Evolutionary conservation across 2,797 vertebrate species (phyloP).

Genomic region (Anguilla obscura): DNA sequence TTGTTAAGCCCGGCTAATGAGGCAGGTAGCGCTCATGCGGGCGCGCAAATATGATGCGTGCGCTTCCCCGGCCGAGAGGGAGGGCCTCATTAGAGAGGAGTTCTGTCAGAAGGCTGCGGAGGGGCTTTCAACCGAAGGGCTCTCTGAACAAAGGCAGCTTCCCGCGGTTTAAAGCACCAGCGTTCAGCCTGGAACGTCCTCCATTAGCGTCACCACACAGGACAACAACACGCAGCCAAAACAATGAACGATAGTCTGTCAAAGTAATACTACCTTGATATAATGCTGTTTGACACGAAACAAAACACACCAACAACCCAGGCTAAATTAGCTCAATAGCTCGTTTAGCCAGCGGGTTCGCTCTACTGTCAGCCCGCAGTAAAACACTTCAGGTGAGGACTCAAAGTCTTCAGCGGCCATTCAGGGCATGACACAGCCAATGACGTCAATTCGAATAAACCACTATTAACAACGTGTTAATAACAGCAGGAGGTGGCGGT

Average conservation of each 20-base stretch:
- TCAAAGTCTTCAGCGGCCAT: not conserved
- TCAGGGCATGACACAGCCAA: not conserved
- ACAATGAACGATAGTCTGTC: not conserved
- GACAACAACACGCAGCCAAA: not conserved
- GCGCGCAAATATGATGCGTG: constrained; percentile 36
- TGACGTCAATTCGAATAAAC: not conserved
- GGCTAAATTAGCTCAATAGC: not conserved
- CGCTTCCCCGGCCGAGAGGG: constrained; percentile 14
- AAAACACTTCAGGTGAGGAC: not conserved
- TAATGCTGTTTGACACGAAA: not conserved
- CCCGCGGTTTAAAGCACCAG: not conserved
- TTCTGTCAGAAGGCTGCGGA: constrained; percentile 45
- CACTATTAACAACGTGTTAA: not conserved
- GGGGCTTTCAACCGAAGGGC: constrained; percentile 32
- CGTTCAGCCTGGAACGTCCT: not conserved
- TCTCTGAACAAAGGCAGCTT: not conserved
- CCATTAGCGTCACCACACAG: not conserved
- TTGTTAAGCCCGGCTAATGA: constrained; percentile 66
- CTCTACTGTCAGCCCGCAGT: not conserved
- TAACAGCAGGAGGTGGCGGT: not conserved
- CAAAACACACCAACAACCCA: not conserved
- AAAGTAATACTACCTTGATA: not conserved
- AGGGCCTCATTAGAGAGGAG: constrained; percentile 59
- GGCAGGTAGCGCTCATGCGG: constrained; percentile 42
- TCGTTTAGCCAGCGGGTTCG: not conserved